phyloP scores from a whole-genome alignment of 53 echinoderm and acorn worm genomes.

The Astropecten irregularis region DNA sequence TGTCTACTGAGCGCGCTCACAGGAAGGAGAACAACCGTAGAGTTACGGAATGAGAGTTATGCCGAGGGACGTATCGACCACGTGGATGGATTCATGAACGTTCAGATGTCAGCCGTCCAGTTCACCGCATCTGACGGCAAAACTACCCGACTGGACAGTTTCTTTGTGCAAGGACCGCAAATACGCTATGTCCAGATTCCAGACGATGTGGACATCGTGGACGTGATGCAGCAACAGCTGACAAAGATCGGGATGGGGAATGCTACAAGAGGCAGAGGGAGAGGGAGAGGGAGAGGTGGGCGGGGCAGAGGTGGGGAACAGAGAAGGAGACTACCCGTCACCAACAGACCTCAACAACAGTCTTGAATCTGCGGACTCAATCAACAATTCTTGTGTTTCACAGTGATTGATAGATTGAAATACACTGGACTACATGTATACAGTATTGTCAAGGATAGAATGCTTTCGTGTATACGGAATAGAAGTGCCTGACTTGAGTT shows the following conservation, averaged over 20 bases:
- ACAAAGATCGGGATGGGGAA: conserved; percentile 17
- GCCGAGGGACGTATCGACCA: conserved; percentile 72
- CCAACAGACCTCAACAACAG: neutral
- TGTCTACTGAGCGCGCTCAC: conserved; percentile 77
- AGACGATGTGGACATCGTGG: conserved; percentile 78
- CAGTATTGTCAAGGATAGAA: too few species aligned
- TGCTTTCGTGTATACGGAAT: too few species aligned
- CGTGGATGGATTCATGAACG: conserved; percentile 96
- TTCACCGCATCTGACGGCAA: conserved; percentile 65
- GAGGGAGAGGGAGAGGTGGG: conserved; percentile 9
- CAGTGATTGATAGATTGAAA: too few species aligned
- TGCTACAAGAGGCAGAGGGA: neutral
- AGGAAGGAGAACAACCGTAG: conserved; percentile 82
- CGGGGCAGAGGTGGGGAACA: neutral
- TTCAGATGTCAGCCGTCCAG: conserved; percentile 73
- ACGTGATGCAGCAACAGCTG: conserved; percentile 68
- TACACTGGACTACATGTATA: too few species aligned
- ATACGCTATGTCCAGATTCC: conserved; percentile 92
- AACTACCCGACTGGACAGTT: conserved; percentile 60
- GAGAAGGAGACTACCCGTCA: conserved; percentile 1
- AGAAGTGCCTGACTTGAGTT: too few species aligned
- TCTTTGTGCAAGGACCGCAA: conserved; percentile 80
- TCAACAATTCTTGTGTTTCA: too few species aligned
- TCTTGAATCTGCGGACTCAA: too few species aligned
- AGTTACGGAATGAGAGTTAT: conserved; percentile 79